Evolutionary conservation across 2,888 invertebrate species (phyloP), one percentile per base, ranked within the genome.

Genomic region (Drosophila dives): DNA sequence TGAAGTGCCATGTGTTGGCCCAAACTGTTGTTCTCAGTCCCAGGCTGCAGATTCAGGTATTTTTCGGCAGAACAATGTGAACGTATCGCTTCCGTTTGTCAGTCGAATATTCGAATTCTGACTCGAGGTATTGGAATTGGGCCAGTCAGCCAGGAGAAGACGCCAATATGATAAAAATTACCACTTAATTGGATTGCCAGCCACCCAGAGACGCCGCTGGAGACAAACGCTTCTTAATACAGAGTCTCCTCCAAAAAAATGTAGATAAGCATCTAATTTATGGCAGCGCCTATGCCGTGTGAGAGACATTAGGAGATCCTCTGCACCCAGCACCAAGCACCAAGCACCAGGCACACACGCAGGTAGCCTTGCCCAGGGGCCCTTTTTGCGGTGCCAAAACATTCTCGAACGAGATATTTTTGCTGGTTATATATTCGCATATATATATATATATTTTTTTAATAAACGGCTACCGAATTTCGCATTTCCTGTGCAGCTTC

Each of bases 381-480:
- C 72, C 36, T 23, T 34, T 54, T n/a, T 34, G 23, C 23, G 7
- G 6, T n/a, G 42, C 42, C 20, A 33, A 40, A 49, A 40, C 55
- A 60, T 72, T 54, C 59, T 58, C 42, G 17, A 62, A 29, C 40
- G 34, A 66, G 56, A 82, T 72, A 64, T 56, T 59, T 61, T 20
- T 66, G 56, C 33, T 20, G 36, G 59, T 68, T 26, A 76, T 75
- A 65, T 68, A 56, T 48, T 60, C 38, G 56, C 29, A 29, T 5
- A 29, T 29, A 29, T 29, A 29, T 29, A 29, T 29, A 29, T 63
- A 68, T 55, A 68, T 51, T 59, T 70, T 70, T 78, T 81, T 87
- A 86, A 90, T 90, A 90, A 87, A 84, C 82, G 74, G 87, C 87
- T 87, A 87, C 87, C 82, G 87, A 90, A 87, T 87, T 87, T 87